These are phyloP conservation scores for Ruditapes philippinarum DNA, from an alignment of 1,140 invertebrate genomes.

Conservation along the genomic window DNA sequence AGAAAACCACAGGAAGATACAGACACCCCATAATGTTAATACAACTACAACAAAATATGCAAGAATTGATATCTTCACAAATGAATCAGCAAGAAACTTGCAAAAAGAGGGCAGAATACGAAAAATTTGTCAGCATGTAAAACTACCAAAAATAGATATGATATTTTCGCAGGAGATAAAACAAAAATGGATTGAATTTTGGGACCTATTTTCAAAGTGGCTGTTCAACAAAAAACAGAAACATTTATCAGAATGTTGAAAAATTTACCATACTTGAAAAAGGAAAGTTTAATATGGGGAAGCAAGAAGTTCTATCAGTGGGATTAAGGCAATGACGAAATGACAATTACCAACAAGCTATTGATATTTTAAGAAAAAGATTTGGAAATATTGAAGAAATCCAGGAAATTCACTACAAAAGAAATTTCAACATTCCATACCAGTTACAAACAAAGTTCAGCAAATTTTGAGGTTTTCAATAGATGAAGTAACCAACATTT, in stretches of 20 bases:
- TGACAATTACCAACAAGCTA: neutral
- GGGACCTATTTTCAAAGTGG: neutral
- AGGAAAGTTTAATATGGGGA: neutral
- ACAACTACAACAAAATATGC: slow-evolving; percentile 21
- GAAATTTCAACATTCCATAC: neutral
- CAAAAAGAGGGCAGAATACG: neutral
- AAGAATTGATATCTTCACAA: neutral
- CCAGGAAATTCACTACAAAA: neutral
- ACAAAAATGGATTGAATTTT: neutral
- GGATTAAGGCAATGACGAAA: too few relatives aligned
- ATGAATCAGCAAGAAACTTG: neutral
- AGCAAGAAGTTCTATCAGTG: too few relatives aligned
- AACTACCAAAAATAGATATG: neutral
- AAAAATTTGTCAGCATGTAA: neutral
- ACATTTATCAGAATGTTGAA: neutral
- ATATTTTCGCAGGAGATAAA: neutral
- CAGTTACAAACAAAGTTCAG: neutral
- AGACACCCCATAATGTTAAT: neutral
- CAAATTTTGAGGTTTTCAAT: neutral
- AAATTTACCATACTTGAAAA: slow-evolving; percentile 12
- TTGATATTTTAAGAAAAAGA: neutral
- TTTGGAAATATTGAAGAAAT: neutral
- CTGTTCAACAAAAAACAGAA: neutral
- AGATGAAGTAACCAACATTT: neutral
- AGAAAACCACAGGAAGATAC: neutral